Conservation (phyloP, 2,888 invertebrate genomes). For the Sphaerophoria taeniata region DNA sequence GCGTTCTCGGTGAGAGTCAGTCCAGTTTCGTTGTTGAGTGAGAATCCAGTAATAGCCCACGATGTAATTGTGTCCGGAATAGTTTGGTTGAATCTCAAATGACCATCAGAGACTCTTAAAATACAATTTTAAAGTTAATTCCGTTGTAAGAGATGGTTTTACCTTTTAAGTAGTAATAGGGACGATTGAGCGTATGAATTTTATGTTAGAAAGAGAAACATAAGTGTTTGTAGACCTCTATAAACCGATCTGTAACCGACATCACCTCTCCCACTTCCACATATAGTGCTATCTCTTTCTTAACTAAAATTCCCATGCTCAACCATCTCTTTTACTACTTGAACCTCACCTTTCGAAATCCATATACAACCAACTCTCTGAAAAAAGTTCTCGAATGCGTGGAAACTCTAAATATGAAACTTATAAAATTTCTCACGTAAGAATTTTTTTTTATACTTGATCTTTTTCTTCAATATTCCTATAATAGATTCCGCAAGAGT, state of each 20-base stretch:
- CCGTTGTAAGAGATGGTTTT: too few species aligned
- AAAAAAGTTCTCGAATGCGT: constrained; percentile 85
- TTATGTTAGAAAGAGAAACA: too few species aligned
- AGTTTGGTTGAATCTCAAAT: constrained; percentile 83
- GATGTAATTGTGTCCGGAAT: constrained; percentile 91
- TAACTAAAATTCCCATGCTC: too few species aligned
- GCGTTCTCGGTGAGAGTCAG: constrained; percentile 86
- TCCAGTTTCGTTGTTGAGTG: constrained; percentile 88
- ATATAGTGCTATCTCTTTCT: too few species aligned
- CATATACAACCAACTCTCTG: constrained; percentile 88
- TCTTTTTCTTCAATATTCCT: too few species aligned
- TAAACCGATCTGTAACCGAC: too few species aligned
- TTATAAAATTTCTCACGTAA: not conserved
- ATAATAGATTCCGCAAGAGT: too few species aligned
- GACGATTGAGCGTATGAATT: too few species aligned
- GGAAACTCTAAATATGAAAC: constrained; percentile 12
- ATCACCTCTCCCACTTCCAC: too few species aligned
- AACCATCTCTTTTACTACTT: too few species aligned
- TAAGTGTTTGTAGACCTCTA: too few species aligned
- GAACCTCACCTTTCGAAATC: constrained; percentile 77
- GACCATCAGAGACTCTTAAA: constrained; percentile 52
- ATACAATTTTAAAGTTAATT: not conserved
- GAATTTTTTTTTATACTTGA: not conserved
- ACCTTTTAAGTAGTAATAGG: too few species aligned
- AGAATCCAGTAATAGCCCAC: constrained; percentile 92